Evolutionary conservation across 2,888 invertebrate species (phyloP).

Genomic region (Steromphala cineraria): DNA sequence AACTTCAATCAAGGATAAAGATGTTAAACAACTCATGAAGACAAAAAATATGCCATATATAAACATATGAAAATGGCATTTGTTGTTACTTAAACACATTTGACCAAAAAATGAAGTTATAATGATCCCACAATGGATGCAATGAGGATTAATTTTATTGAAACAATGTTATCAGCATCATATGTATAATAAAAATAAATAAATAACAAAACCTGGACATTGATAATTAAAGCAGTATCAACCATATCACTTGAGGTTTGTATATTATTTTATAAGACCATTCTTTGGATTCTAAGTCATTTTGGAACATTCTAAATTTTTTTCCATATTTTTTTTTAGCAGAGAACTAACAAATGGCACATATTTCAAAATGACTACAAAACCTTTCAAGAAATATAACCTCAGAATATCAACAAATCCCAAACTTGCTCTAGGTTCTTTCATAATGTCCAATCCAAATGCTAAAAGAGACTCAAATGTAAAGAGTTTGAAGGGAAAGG

Average conservation of each 20-base stretch:
- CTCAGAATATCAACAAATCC: neutral
- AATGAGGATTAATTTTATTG: too few relatives aligned
- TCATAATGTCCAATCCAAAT: slow-evolving; percentile 33
- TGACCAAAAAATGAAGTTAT: too few relatives aligned
- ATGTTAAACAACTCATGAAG: too few relatives aligned
- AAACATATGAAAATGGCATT: too few relatives aligned
- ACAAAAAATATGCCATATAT: too few relatives aligned
- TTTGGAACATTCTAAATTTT: neutral
- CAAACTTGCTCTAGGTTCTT: neutral
- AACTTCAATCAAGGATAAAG: too few relatives aligned
- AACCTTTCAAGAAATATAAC: neutral
- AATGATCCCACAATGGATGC: too few relatives aligned
- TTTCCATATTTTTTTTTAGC: slow-evolving; percentile 8
- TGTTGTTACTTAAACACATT: too few relatives aligned
- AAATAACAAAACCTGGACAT: too few relatives aligned
- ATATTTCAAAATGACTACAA: neutral
- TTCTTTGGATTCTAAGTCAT: neutral
- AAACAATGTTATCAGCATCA: too few relatives aligned
- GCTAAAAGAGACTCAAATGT: slow-evolving; percentile 49
- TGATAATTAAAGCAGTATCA: neutral
- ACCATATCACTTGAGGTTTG: neutral
- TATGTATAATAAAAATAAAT: too few relatives aligned
- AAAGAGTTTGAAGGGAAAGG: slow-evolving; percentile 21
- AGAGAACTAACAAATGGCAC: neutral
- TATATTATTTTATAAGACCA: neutral